These are phyloP conservation scores for Astyanax mexicanus DNA, from an alignment of 2,797 vertebrate genomes.

Conservation along the genomic window DNA sequence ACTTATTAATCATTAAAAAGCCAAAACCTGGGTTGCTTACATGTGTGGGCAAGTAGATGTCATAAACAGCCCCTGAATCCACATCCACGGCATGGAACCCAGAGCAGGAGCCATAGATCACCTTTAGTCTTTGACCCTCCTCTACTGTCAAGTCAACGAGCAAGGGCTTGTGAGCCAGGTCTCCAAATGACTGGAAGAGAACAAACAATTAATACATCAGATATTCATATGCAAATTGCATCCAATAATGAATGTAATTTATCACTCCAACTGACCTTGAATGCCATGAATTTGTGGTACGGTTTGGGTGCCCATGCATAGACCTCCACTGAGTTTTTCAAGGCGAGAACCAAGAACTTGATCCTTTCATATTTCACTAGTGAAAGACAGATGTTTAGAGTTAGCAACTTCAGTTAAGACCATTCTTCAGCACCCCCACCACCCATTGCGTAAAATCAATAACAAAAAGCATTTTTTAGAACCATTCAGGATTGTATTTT, in stretches of 20 bases:
- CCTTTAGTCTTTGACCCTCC: conserved; percentile 91
- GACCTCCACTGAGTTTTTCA: conserved; percentile 91
- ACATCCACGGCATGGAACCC: conserved; percentile 94
- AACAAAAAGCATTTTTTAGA: too few species aligned
- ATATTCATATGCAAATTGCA: too few species aligned
- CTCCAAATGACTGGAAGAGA: conserved; percentile 84
- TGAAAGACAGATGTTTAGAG: conserved; percentile 30
- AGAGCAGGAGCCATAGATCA: conserved; percentile 90
- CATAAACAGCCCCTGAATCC: conserved; percentile 91
- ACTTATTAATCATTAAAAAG: too few species aligned
- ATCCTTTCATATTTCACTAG: conserved; percentile 92
- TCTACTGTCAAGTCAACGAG: conserved; percentile 92
- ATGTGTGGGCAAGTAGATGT: conserved; percentile 88
- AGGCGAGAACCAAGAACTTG: conserved; percentile 92
- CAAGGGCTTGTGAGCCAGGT: conserved; percentile 89
- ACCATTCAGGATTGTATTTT: too few species aligned
- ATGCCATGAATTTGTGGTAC: conserved; percentile 96
- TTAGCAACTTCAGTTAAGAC: rapidly evolving
- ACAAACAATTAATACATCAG: background rate
- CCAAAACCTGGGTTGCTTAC: conserved; percentile 50
- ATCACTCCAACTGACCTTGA: conserved; percentile 80
- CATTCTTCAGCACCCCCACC: background rate
- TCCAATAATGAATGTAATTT: background rate
- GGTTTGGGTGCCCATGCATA: conserved; percentile 94
- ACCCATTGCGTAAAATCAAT: background rate